Conservation (phyloP, 1,140 invertebrate species). For the Sycophaga agraensis region DNA sequence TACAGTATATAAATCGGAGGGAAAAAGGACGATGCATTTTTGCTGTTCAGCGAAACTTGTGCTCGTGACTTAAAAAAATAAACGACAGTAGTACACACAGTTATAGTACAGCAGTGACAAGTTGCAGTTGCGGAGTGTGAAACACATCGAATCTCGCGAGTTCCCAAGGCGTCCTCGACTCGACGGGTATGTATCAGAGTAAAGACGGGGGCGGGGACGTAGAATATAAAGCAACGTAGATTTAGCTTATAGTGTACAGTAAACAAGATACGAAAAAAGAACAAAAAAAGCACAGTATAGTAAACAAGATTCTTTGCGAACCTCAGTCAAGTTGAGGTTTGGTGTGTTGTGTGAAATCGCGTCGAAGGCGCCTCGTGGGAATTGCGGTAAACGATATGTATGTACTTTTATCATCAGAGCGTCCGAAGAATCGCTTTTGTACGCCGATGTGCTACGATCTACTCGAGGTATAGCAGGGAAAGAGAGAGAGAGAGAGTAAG, state of each 20-base stretch:
- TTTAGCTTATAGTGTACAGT: neutral
- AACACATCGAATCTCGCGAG: conserved; percentile 46
- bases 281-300: neutral
- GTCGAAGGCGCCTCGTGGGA: conserved; percentile 14
- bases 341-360: neutral
- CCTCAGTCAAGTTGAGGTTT: conserved; percentile 1
- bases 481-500: neutral
- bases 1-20: conserved; percentile 23
- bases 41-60: conserved; percentile 49
- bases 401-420: neutral
- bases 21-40: conserved; percentile 26
- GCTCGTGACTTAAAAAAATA: conserved; percentile 38
- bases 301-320: neutral
- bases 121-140: conserved; percentile 56
- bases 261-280: neutral
- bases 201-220: neutral
- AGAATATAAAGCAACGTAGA: conserved; percentile 1
- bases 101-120: conserved; percentile 60
- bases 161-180: conserved; percentile 40
- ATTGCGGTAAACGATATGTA: neutral
- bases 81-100: conserved; percentile 58
- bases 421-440: neutral
- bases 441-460: conserved; percentile 1
- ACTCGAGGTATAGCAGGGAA: neutral
- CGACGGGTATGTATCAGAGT: neutral